A percentile compares a stretch with the other conserved stretches of the same genome.
Evolutionary conservation across 2,797 vertebrate genomes (phyloP).

Genomic region (Enteromius fasciolatus): DNA sequence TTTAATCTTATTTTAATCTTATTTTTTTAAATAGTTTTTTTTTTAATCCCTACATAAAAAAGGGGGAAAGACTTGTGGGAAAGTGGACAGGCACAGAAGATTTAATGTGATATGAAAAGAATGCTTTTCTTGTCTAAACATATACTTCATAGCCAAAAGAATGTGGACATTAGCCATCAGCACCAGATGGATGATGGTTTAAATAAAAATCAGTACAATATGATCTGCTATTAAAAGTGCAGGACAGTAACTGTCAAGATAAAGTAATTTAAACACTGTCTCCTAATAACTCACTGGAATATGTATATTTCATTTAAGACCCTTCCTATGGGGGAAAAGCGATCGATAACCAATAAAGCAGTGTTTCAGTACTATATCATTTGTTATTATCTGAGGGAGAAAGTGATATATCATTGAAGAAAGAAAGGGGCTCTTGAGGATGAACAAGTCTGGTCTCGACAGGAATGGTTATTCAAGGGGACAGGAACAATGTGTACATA

Average conservation of each 20-base stretch:
- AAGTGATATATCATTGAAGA: slow-evolving; percentile 23
- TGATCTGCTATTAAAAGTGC: background rate
- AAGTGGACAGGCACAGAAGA: background rate
- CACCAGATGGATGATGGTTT: slow-evolving; percentile 32
- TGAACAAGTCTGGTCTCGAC: slow-evolving; percentile 37
- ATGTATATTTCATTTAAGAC: background rate
- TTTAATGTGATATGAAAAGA: background rate
- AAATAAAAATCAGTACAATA: slow-evolving; percentile 5
- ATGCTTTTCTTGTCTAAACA: background rate
- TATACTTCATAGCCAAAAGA: background rate
- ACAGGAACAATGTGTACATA: slow-evolving; percentile 33
- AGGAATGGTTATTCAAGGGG: slow-evolving; percentile 25
- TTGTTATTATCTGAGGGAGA: slow-evolving; percentile 19
- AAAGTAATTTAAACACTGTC: background rate
- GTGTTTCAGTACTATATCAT: slow-evolving; percentile 12
- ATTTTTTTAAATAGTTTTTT: too few relatives aligned
- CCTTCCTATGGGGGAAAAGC: background rate
- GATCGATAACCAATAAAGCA: slow-evolving; percentile 34
- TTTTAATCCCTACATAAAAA: background rate
- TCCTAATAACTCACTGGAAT: background rate
- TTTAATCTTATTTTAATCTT: too few relatives aligned
- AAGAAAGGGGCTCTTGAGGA: slow-evolving; percentile 27
- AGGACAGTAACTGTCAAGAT: slow-evolving; percentile 9
- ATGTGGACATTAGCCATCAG: slow-evolving; percentile 20
- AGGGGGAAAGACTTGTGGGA: background rate